Conservation (phyloP, 2,888 invertebrate species). For the Protophormia terraenovae region DNA sequence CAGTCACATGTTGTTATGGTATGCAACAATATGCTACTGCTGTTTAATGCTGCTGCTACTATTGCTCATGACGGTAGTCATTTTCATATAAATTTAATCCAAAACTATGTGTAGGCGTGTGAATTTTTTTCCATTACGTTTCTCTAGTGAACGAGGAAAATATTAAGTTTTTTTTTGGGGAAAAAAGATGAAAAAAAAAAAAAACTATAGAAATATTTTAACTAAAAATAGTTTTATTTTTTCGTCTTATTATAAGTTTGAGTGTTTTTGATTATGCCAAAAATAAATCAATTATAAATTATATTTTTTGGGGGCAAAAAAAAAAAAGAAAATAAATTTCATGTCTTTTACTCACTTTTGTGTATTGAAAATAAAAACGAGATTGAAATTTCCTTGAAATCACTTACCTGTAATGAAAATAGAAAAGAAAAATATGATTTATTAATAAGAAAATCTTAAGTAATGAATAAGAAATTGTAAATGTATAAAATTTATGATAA, state of each 20-base stretch:
- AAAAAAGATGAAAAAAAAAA: too few species aligned
- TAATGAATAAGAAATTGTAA: too few species aligned
- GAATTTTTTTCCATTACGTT: conserved; percentile 55
- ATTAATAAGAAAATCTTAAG: not conserved
- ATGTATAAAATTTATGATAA: too few species aligned
- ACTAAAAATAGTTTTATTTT: conserved; percentile 29
- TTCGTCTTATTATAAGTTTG: not conserved
- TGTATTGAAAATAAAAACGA: not conserved
- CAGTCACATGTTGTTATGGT: not conserved
- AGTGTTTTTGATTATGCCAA: conserved; percentile 43
- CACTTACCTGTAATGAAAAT: conserved; percentile 69
- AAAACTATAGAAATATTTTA: conserved; percentile 34
- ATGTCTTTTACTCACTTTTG: conserved; percentile 32
- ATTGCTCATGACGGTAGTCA: conserved; percentile 3
- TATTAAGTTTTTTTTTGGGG: not conserved
- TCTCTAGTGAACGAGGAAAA: conserved; percentile 28
- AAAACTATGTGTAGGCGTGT: conserved; percentile 65
- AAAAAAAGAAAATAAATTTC: conserved; percentile 28
- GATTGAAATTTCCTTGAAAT: conserved; percentile 32
- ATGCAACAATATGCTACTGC: conserved; percentile 11
- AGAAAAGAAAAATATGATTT: conserved; percentile 31
- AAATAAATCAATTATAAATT: conserved; percentile 64
- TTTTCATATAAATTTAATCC: conserved; percentile 27
- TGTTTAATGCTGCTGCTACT: not conserved
- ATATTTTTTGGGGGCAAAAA: conserved; percentile 18